These are phyloP conservation scores for Gnatocerus cornutus DNA, from an alignment of 2,888 invertebrate genomes.

Conservation along the genomic window DNA sequence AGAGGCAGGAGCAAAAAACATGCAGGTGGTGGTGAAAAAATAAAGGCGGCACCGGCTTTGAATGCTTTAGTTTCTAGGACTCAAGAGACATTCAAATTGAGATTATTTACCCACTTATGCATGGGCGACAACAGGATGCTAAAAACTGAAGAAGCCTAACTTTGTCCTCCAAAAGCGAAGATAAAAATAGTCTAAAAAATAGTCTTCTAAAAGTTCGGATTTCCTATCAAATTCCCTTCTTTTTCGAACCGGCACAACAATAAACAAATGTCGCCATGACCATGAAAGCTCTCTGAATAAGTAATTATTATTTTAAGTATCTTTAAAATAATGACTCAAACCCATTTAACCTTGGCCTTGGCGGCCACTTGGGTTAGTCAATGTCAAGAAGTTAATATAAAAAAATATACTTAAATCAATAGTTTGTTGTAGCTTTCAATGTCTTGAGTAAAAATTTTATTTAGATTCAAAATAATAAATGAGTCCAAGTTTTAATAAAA, in stretches of 20 bases:
- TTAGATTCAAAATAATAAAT: no score
- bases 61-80: not conserved
- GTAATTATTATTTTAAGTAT: constrained; percentile 37
- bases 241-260: not conserved
- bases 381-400: constrained; percentile 36
- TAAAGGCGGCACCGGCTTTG: constrained; percentile 18
- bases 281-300: constrained; percentile 33
- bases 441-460: no score
- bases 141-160: no score
- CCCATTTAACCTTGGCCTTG: constrained; percentile 38
- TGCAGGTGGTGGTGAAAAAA: constrained; percentile 35
- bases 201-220: not conserved
- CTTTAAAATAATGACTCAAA: constrained; percentile 37
- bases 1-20: constrained; percentile 6
- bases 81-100: not conserved
- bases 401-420: not conserved
- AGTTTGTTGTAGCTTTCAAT: no score
- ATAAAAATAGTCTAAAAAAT: no score
- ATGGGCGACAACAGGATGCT: no score
- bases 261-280: constrained; percentile 21
- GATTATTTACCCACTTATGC: no score
- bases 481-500: no score
- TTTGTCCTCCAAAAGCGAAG: no score
- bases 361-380: constrained; percentile 24
- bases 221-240: not conserved